Evolutionary conservation across 2,113 vertebrate species (phyloP).

Genomic region (Gnathonemus echidnorhynchus): DNA sequence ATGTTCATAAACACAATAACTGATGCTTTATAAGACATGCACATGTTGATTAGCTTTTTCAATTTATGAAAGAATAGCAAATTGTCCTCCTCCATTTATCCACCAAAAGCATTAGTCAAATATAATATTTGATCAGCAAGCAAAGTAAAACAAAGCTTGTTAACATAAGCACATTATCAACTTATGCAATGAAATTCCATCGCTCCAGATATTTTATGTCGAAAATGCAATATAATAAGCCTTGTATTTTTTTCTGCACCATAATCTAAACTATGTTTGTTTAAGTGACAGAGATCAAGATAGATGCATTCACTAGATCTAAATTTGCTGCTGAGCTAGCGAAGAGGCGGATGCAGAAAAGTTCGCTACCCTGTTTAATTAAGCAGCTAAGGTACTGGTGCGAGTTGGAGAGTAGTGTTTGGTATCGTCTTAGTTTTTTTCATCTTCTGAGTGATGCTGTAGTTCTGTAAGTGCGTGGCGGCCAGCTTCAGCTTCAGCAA

Average conservation of each 20-base stretch:
- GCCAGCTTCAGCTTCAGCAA: background rate
- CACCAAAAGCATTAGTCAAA: background rate
- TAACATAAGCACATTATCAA: background rate
- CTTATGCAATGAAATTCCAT: background rate
- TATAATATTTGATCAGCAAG: background rate
- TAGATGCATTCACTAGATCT: background rate
- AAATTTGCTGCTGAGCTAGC: background rate
- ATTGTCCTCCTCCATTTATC: background rate
- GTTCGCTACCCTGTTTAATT: background rate
- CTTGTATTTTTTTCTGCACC: background rate
- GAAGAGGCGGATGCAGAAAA: background rate
- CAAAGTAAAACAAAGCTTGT: background rate
- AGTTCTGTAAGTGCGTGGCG: background rate
- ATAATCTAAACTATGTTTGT: background rate
- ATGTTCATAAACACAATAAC: background rate
- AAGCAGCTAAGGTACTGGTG: background rate
- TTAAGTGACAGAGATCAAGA: background rate
- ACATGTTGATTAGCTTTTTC: background rate
- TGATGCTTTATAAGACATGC: background rate
- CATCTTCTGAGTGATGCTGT: background rate
- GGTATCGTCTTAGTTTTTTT: background rate
- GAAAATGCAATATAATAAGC: background rate
- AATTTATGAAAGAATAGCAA: background rate
- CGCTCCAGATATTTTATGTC: background rate
- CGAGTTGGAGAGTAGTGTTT: background rate